Evolutionary conservation across 2,888 invertebrate species (phyloP).

Genomic region (Dascillus cervinus): DNA sequence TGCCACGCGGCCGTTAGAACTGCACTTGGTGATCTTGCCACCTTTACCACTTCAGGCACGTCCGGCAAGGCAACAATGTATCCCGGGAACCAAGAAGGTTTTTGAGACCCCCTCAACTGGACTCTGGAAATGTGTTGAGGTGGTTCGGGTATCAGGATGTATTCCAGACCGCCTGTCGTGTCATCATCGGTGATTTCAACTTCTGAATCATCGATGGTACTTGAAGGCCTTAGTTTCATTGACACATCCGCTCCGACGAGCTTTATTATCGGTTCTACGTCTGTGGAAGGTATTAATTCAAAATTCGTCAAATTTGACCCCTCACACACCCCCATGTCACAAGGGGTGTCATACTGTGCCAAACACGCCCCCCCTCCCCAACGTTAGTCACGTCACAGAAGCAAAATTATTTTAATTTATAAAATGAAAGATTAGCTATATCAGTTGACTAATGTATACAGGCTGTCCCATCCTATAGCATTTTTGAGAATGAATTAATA

Average conservation of each 20-base stretch:
- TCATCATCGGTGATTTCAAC: conserved; percentile 18
- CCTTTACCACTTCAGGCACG: conserved; percentile 28
- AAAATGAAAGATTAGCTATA: too few species aligned
- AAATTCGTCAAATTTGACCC: too few species aligned
- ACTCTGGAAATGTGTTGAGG: conserved; percentile 32
- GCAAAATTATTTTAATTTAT: too few species aligned
- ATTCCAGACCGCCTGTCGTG: conserved; percentile 31
- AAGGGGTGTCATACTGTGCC: too few species aligned
- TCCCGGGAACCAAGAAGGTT: conserved; percentile 38
- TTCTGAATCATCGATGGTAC: conserved; percentile 21
- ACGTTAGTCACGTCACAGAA: too few species aligned
- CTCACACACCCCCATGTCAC: too few species aligned
- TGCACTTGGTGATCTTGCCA: conserved; percentile 31
- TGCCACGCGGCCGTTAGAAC: conserved; percentile 36
- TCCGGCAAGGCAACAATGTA: conserved; percentile 35
- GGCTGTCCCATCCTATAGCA: too few species aligned
- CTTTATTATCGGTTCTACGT: conserved; percentile 25
- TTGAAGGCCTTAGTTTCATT: conserved; percentile 10
- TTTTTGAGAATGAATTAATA: too few species aligned
- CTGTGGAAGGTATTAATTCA: conserved; percentile 10
- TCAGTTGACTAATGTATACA: too few species aligned
- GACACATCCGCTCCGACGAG: conserved; percentile 14
- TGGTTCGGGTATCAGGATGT: conserved; percentile 32
- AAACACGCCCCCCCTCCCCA: too few species aligned
- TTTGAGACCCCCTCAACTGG: conserved; percentile 34